phyloP scores from a whole-genome alignment of 1,140 invertebrate species.

The Ruditapes philippinarum region DNA sequence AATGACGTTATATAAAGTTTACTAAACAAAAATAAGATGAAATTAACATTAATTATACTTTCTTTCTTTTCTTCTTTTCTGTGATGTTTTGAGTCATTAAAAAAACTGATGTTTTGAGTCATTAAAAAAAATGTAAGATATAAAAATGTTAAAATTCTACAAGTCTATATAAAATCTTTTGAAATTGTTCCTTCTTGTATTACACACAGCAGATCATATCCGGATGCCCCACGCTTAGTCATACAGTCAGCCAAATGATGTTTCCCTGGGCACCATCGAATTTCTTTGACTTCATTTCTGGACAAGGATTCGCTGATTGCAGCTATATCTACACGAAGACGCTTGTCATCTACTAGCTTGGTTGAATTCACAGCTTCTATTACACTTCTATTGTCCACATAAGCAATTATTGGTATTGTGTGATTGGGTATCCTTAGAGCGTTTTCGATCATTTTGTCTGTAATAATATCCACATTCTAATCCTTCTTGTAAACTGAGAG shows the following conservation, averaged over 20 bases:
- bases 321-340: slow-evolving; percentile 69
- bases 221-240: slow-evolving; percentile 33
- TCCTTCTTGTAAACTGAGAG: slow-evolving; percentile 48
- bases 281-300: slow-evolving; percentile 31
- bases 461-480: neutral
- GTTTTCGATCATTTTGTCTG: neutral
- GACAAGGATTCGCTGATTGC: slow-evolving; percentile 48
- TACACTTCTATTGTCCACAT: slow-evolving; percentile 72
- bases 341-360: slow-evolving; percentile 73
- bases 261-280: slow-evolving; percentile 31
- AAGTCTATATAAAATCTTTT: slow-evolving; percentile 44
- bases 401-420: slow-evolving; percentile 66
- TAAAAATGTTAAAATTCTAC: neutral
- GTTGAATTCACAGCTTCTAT: slow-evolving; percentile 69
- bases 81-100: neutral
- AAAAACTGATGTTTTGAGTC: no score
- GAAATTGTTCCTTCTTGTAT: slow-evolving; percentile 19
- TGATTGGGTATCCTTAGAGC: no score
- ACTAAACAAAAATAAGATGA: slow-evolving; percentile 7
- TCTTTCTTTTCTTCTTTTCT: slow-evolving; percentile 25
- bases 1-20: slow-evolving; percentile 3
- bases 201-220: slow-evolving; percentile 11
- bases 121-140: neutral
- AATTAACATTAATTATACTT: slow-evolving; percentile 54
- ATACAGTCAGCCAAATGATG: slow-evolving; percentile 47